Percentiles rank a stretch among this genome's conserved stretches.
Conservation (phyloP, 2,113 vertebrate genomes). For the human (Homo sapiens) region DNA sequence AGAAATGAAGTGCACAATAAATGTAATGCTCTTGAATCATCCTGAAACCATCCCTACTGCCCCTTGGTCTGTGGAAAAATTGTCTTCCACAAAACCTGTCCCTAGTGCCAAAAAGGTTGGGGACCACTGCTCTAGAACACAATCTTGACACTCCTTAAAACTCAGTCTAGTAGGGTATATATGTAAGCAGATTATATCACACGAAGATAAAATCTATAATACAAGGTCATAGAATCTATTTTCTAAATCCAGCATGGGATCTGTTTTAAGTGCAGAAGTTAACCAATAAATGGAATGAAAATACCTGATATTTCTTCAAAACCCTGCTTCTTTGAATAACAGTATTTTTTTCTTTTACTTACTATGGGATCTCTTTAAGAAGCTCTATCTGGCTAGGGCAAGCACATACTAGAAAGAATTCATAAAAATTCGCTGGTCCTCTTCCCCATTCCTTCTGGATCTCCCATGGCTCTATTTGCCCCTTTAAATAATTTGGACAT, state of each 20-base stretch:
- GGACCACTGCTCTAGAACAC: neutral
- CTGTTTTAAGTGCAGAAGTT: neutral
- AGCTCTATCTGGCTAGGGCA: neutral
- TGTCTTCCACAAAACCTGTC: no score
- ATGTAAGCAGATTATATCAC: neutral
- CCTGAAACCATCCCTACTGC: no score
- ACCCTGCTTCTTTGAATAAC: neutral
- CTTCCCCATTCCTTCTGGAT: neutral
- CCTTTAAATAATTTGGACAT: neutral
- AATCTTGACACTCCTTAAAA: neutral
- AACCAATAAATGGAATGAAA: neutral
- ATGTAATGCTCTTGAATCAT: no score
- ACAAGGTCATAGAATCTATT: neutral
- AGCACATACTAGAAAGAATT: neutral
- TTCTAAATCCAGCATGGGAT: neutral
- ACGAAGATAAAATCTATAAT: neutral
- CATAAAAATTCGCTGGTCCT: neutral
- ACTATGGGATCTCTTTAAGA: neutral
- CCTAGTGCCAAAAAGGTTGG: no score
- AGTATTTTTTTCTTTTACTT: neutral
- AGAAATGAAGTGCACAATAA: no score
- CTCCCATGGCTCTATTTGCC: neutral
- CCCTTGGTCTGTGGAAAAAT: no score
- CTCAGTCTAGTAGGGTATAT: neutral
- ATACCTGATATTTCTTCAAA: neutral